Conservation (phyloP, 1,140 invertebrate species). For the Sycophaga agraensis region DNA sequence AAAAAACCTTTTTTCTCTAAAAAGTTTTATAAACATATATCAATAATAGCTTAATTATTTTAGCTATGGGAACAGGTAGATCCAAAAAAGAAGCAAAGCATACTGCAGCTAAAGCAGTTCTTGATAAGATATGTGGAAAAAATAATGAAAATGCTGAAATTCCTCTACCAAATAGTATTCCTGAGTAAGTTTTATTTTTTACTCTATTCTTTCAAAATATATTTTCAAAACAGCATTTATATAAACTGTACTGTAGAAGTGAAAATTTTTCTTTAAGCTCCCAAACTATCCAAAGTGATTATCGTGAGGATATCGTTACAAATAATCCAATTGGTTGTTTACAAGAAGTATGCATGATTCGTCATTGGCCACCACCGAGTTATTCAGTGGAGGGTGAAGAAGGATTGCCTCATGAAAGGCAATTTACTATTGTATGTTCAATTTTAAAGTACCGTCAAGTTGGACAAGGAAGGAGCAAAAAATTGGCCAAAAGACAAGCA, state of each 20-base stretch:
- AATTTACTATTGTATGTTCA: slow-evolving; percentile 89
- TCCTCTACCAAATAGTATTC: slow-evolving; percentile 48
- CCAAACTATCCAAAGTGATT: slow-evolving; percentile 44
- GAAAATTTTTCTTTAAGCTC: slow-evolving; percentile 36
- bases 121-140: slow-evolving; percentile 69
- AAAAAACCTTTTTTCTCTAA: background rate
- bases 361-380: slow-evolving; percentile 88
- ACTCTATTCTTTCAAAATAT: slow-evolving; percentile 10
- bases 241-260: background rate
- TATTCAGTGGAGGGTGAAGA: slow-evolving; percentile 89
- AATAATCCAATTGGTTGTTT: slow-evolving; percentile 94
- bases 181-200: slow-evolving; percentile 45
- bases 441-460: slow-evolving; percentile 80
- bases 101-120: slow-evolving; percentile 84
- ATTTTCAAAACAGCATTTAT: background rate
- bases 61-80: slow-evolving; percentile 85
- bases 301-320: slow-evolving; percentile 69
- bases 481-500: slow-evolving; percentile 90
- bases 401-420: slow-evolving; percentile 89
- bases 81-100: slow-evolving; percentile 98
- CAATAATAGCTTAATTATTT: slow-evolving; percentile 55
- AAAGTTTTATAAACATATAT: slow-evolving; percentile 23
- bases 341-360: slow-evolving; percentile 95
- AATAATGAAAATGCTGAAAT: slow-evolving; percentile 50
- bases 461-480: slow-evolving; percentile 91